Conservation (phyloP, 2,113 vertebrate species). For the Azemiops feae region DNA sequence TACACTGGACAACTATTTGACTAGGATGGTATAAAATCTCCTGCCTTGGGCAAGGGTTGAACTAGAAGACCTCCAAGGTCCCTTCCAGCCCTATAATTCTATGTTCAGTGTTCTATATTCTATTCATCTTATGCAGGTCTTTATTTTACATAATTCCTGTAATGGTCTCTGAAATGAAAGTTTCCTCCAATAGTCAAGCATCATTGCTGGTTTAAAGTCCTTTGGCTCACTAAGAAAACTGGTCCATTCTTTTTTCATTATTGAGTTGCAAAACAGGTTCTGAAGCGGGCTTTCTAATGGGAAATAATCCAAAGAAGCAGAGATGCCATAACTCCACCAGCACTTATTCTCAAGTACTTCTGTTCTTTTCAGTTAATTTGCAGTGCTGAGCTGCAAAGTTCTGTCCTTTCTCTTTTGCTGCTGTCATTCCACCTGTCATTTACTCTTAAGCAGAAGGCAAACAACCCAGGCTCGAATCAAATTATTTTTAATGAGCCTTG, state of each 20-base stretch:
- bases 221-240: background rate
- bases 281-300: slow-evolving; percentile 1
- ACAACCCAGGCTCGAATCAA: slow-evolving; percentile 37
- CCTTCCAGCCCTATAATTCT: background rate
- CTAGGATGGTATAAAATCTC: background rate
- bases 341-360: background rate
- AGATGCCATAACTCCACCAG: background rate
- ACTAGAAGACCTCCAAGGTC: background rate
- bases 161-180: background rate
- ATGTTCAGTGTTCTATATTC: background rate
- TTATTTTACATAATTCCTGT: background rate
- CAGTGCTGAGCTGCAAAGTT: slow-evolving; percentile 7
- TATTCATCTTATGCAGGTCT: slow-evolving; percentile 15
- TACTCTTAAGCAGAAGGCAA: slow-evolving; percentile 8
- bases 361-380: slow-evolving; percentile 18
- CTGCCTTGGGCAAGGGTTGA: background rate
- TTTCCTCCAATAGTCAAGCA: background rate
- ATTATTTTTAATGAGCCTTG: slow-evolving; percentile 46
- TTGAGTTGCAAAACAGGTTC: background rate
- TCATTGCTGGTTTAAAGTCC: background rate
- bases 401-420: slow-evolving; percentile 5
- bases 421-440: slow-evolving; percentile 10
- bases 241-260: background rate
- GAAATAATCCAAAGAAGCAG: background rate
- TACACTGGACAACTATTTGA: background rate